phyloP scores from a whole-genome alignment of 2,888 invertebrate species.

The Opisthograptis luteolata region DNA sequence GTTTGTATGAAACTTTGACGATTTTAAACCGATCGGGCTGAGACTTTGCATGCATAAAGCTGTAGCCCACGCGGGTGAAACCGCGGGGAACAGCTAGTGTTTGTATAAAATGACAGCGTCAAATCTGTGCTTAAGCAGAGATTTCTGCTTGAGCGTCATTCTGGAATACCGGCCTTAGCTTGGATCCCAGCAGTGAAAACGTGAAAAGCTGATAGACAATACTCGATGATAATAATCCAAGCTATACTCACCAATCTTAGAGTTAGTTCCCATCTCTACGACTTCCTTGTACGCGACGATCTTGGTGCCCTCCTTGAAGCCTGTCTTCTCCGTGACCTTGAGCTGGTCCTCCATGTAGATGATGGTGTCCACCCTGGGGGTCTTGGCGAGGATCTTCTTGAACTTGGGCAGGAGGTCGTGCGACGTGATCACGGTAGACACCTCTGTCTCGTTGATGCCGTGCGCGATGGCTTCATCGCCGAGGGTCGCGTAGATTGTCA shows the following conservation, averaged over 20 bases:
- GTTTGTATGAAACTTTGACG: too few species aligned
- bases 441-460: conserved; percentile 98
- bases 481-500: conserved; percentile 98
- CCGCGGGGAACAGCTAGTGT: too few species aligned
- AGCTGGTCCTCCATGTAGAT: conserved; percentile 96
- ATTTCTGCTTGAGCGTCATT: too few species aligned
- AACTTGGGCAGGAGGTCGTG: conserved; percentile 97
- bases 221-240: too few species aligned
- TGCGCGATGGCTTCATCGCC: conserved; percentile 98
- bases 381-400: conserved; percentile 88
- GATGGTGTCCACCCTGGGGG: conserved; percentile 90
- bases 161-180: too few species aligned
- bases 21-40: too few species aligned
- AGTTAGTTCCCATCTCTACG: conserved; percentile 59
- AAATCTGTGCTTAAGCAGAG: too few species aligned
- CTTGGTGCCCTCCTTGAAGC: conserved; percentile 89
- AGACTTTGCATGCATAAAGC: too few species aligned
- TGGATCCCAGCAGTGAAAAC: too few species aligned
- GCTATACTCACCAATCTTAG: conserved; percentile 72
- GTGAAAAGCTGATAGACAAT: too few species aligned
- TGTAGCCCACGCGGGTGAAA: too few species aligned
- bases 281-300: conserved; percentile 90
- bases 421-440: conserved; percentile 95
- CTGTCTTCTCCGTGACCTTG: conserved; percentile 87
- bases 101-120: too few species aligned